Evolutionary conservation across 2,888 invertebrate species (phyloP), one percentile per base, ranked within the genome.

Genomic region (Bhutanitis thaidina): DNA sequence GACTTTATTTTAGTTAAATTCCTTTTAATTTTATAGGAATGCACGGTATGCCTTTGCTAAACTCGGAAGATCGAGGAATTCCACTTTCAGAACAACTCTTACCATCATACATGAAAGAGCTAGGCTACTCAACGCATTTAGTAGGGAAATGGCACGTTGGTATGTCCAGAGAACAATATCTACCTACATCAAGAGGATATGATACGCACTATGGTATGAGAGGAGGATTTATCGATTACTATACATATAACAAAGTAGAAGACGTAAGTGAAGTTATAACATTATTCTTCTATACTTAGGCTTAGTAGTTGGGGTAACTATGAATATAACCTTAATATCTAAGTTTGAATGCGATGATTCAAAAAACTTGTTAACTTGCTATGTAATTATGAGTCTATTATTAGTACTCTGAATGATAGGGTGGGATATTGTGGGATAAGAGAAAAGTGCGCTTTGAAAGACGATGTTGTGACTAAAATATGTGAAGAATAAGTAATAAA

Each of bases 141-240:
- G 91, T 98, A 8, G 98, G 98, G 15, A 98, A 98, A 87, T 98
- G 97, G 97, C 94, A 95, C 74, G 91, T 97, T 52, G 97, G 97
- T 1, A 95, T 93, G 87, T 93, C 92, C 56, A 89, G 90, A 48
- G 88, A 90, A 46, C 93, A 93, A 60, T 95, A 92, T 71, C 91
- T 94, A 1, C 96, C 96, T 0, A 92, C 92, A 1, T 90, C 90
- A 48, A 90, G 96, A 47, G 96, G 96, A 4, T 97, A 96, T 70
- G 94, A 96, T 66, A 91, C 93, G 5, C 95, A 95, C 73, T 93
- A 94, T 62, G 96, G 96, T 9, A 95, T 93, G 80, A 93, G 93
- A 81, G 93, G 93, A 41, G 95, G 95, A 0, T 92, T 91, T 55
- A 90, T 93, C 41, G 95, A 96, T 74, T 96, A 96, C 72, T 96